phyloP scores from a whole-genome alignment of 2,113 vertebrate genomes.

The Pithys albifrons region DNA sequence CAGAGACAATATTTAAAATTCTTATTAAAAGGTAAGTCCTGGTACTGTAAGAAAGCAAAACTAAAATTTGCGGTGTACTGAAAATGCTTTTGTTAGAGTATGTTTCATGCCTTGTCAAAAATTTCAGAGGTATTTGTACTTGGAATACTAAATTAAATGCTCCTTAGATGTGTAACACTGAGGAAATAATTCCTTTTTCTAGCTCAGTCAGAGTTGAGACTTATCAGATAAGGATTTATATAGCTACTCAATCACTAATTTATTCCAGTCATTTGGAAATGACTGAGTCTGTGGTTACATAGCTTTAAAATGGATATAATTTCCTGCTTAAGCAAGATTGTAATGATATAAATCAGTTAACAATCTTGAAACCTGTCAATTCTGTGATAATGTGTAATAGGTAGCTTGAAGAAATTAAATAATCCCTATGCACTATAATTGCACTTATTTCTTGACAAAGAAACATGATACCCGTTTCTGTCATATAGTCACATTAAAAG shows the following conservation, averaged over 20 bases:
- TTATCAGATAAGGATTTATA: not conserved
- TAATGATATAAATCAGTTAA: not conserved
- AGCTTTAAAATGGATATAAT: not conserved
- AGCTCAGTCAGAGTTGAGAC: not conserved
- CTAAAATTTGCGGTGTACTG: not conserved
- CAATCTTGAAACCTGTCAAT: not conserved
- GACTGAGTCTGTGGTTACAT: not conserved
- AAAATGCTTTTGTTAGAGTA: not conserved
- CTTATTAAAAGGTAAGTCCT: not conserved
- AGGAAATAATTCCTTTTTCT: not conserved
- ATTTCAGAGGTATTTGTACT: not conserved
- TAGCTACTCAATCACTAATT: not conserved
- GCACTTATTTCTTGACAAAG: not conserved
- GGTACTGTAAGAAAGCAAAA: not conserved
- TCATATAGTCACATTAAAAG: not conserved
- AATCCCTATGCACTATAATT: not conserved
- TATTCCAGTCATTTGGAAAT: conserved; percentile 7
- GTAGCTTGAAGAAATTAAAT: not conserved
- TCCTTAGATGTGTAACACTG: not conserved
- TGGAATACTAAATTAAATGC: not conserved
- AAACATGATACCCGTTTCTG: not conserved
- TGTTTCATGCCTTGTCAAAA: not conserved
- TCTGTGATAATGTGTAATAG: not conserved
- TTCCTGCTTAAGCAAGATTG: not conserved
- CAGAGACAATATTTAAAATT: not conserved